These are phyloP conservation scores for Erinaceus europaeus DNA, from an alignment of 2,113 vertebrate genomes.

Conservation along the genomic window DNA sequence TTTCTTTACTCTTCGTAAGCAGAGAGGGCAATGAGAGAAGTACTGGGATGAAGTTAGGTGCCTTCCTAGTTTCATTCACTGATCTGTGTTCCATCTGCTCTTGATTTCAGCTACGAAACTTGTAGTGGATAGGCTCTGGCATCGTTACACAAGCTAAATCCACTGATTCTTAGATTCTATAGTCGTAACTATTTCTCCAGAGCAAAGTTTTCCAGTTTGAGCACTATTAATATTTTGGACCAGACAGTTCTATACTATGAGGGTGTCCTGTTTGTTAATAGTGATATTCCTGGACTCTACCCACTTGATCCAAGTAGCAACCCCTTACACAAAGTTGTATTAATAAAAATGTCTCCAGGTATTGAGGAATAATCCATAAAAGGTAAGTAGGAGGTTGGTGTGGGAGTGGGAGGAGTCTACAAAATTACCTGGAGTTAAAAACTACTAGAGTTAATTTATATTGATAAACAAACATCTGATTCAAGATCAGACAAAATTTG, in stretches of 20 bases:
- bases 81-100: not conserved
- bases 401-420: too few species aligned
- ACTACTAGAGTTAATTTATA: not conserved
- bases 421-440: not conserved
- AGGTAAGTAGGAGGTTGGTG: too few species aligned
- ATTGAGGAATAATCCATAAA: too few species aligned
- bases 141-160: too few species aligned
- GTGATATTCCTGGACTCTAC: not conserved
- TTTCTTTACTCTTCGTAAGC: not conserved
- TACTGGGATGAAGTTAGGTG: not conserved
- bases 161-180: not conserved
- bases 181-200: not conserved
- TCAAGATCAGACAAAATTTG: slow-evolving; percentile 12
- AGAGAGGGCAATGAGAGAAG: not conserved
- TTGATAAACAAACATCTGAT: not conserved
- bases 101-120: not conserved
- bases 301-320: not conserved
- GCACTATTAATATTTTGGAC: not conserved
- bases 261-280: not conserved
- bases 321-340: not conserved
- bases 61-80: not conserved
- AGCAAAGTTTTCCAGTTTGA: not conserved
- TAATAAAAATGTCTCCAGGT: not conserved
- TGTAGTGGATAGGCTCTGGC: not conserved
- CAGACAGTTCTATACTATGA: not conserved